Percentiles rank a stretch among this genome's conserved stretches.
phyloP scores from a whole-genome alignment of 2,113 vertebrate species.

The Rhynchomys soricoides region DNA sequence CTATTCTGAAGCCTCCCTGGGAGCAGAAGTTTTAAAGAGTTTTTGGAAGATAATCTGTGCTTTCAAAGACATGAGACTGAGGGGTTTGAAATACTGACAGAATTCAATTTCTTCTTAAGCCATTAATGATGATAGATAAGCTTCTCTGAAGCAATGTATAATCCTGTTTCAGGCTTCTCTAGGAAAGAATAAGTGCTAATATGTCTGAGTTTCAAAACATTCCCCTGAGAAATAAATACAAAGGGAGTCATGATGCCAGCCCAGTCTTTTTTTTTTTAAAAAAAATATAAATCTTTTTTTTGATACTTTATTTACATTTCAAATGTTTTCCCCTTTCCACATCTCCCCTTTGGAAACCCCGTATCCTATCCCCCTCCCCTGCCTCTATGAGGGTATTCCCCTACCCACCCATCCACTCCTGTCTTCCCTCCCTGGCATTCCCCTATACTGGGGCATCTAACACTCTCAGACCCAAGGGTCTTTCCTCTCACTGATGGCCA shows the following conservation, averaged over 20 bases:
- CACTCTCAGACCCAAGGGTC: no score
- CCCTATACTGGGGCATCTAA: no score
- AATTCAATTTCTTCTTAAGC: constrained; percentile 1
- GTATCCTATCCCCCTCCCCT: no score
- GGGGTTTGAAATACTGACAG: not conserved
- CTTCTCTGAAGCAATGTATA: not conserved
- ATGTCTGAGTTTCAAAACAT: not conserved
- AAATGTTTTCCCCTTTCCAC: no score
- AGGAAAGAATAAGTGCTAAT: not conserved
- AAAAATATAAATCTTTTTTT: no score
- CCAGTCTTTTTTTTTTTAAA: no score
- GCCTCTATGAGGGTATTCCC: no score
- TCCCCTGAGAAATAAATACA: not conserved
- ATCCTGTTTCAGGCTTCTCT: not conserved
- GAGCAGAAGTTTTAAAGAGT: not conserved
- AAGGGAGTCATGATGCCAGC: not conserved
- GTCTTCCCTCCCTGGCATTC: no score
- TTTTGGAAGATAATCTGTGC: not conserved
- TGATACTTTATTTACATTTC: no score
- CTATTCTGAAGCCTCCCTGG: not conserved
- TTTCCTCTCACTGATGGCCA: no score
- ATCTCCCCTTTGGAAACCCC: no score
- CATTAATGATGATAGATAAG: not conserved
- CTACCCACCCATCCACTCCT: no score
- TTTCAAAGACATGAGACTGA: not conserved